Percentiles rank a stretch among this genome's conserved stretches.
Evolutionary conservation across 2,113 vertebrate genomes (phyloP).

Genomic region (Sturnus vulgaris): DNA sequence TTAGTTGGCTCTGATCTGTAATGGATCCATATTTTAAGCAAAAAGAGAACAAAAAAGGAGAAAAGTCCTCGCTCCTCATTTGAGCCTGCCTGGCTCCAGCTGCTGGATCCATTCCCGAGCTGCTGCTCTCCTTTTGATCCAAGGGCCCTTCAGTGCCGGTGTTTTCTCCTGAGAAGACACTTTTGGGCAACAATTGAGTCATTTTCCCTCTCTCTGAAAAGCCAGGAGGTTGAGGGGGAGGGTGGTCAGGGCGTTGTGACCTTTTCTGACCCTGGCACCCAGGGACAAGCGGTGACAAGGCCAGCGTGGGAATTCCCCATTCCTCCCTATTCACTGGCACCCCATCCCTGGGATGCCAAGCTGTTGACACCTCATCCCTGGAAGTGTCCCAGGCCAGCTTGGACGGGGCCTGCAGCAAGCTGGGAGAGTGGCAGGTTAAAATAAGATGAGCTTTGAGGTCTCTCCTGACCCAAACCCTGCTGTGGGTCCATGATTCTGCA

Average conservation of each 20-base stretch:
- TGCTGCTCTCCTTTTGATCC: background rate
- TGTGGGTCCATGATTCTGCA: accelerated
- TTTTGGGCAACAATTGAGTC: accelerated
- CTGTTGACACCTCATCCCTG: background rate
- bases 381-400: background rate
- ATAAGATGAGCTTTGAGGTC: background rate
- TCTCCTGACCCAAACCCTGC: background rate
- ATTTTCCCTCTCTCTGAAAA: background rate
- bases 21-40: accelerated
- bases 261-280: background rate
- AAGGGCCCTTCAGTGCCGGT: background rate
- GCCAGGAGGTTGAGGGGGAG: background rate
- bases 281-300: background rate
- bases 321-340: background rate
- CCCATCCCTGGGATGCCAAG: background rate
- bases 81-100: background rate
- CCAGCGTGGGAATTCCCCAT: accelerated
- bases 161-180: background rate
- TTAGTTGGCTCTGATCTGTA: background rate
- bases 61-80: background rate
- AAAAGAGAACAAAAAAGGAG: accelerated
- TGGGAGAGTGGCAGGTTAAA: accelerated
- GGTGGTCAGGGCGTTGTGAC: accelerated
- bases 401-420: accelerated
- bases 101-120: accelerated